Base-by-base conservation (phyloP, 2,797 vertebrate genomes). In the Gymnothorax reevesii region DNA sequence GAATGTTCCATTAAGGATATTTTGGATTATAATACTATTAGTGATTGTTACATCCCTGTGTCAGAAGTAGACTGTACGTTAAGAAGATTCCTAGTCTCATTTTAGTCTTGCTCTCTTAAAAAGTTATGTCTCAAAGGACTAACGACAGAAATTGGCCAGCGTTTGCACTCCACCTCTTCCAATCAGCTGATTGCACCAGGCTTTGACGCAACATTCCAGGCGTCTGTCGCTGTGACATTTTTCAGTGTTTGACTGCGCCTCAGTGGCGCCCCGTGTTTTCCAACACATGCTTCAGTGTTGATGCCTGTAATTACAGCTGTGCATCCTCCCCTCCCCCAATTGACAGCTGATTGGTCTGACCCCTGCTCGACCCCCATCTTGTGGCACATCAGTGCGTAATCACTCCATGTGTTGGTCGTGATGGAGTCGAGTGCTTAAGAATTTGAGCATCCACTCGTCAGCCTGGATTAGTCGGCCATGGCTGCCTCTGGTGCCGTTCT, bases 261-360 rank as follows among this genome's bases (percentile, higher is more conserved):
- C 60, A 20, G 25, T 22, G 5, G 25, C 27, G 25, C 7, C 66
- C 25, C n/a, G 5, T 75, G 13, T 49, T 2, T 49, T 75, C 73
- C 73, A 7, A 20, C 73, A 77, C 73, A 17, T 52, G 42, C 0
- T 20, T 33, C 7, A 15, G 73, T 77, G 73, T 52, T 15, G 7
- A 77, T 52, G 42, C 33, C 42, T 20, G 73, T 42, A 77, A 77
- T 77, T 77, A 77, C 42, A 52, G 73, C 42, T 42, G 33, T 77
- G 73, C 73, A 77, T 77, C 22, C 69, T 6, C 27, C 13, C 27
- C 33, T 13, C 71, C 33, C 9, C 71, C 33, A 13, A 22, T 33
- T 77, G 73, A 52, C 73, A 77, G 73, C 73, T 77, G 73, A 77
- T 77, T 49, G 73, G 73, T 77, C 73, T 77, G 73, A 77, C 73